Conservation (phyloP, 2,888 invertebrate species). For the Rosalia funebris region DNA sequence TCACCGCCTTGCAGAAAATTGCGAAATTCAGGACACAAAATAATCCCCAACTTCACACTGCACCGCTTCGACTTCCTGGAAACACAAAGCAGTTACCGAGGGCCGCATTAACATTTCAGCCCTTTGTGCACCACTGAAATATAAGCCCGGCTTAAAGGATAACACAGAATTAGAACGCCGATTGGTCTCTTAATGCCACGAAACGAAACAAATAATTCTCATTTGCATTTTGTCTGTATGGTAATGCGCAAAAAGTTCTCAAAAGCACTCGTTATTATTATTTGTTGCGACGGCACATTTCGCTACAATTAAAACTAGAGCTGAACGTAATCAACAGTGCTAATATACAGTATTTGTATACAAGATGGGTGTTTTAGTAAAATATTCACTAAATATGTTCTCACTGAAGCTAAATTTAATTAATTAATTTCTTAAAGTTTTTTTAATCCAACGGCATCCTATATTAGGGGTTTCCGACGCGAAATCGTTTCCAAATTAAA, state of each 20-base stretch:
- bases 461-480: too few species aligned
- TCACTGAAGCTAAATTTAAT: too few species aligned
- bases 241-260: background rate
- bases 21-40: background rate
- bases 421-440: too few species aligned
- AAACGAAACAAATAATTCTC: slow-evolving; percentile 51
- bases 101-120: slow-evolving; percentile 56
- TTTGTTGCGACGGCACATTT: background rate
- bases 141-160: slow-evolving; percentile 56
- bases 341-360: too few species aligned
- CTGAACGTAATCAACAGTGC: too few species aligned
- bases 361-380: too few species aligned
- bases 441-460: too few species aligned
- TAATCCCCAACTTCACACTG: slow-evolving; percentile 46
- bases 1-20: background rate
- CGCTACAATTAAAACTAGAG: background rate
- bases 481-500: too few species aligned
- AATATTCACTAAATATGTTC: too few species aligned
- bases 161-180: slow-evolving; percentile 55
- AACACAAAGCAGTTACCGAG: slow-evolving; percentile 50
- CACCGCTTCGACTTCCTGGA: slow-evolving; percentile 46
- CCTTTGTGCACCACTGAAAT: slow-evolving; percentile 56
- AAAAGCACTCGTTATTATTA: background rate
- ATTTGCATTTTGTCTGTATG: slow-evolving; percentile 49
- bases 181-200: slow-evolving; percentile 52